Percentiles rank a stretch among this genome's conserved stretches.
These are phyloP conservation scores for Takifugu flavidus DNA, from an alignment of 2,113 vertebrate genomes.

Conservation along the genomic window DNA sequence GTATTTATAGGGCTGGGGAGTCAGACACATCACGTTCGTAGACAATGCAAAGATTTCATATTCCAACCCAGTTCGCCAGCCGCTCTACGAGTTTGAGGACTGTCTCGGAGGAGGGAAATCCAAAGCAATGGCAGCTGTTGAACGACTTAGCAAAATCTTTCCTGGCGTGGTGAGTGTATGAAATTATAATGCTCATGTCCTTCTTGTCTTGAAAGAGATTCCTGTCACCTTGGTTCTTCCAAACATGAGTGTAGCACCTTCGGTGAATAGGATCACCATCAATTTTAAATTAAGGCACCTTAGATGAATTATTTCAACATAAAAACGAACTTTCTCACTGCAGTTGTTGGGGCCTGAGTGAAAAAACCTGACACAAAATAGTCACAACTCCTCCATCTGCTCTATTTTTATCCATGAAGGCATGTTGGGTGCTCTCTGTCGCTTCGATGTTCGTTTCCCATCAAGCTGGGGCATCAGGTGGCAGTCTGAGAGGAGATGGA, in stretches of 20 bases:
- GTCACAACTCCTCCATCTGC: too few relatives aligned
- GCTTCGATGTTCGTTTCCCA: too few relatives aligned
- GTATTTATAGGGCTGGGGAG: slow-evolving; percentile 88
- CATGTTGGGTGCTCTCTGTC: too few relatives aligned
- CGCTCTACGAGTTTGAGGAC: slow-evolving; percentile 95
- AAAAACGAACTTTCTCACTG: too few relatives aligned
- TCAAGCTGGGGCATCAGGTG: background rate
- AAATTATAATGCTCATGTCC: background rate
- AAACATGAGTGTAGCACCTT: too few relatives aligned
- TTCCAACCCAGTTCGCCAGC: slow-evolving; percentile 95
- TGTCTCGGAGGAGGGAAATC: slow-evolving; percentile 88
- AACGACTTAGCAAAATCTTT: slow-evolving; percentile 91
- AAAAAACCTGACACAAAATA: too few relatives aligned
- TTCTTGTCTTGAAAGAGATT: background rate
- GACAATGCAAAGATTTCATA: slow-evolving; percentile 98
- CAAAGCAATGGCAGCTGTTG: slow-evolving; percentile 89
- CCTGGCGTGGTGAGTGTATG: slow-evolving; percentile 87
- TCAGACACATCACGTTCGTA: slow-evolving; percentile 94
- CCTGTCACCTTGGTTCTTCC: too few relatives aligned
- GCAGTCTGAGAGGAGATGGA: background rate
- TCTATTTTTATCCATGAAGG: too few relatives aligned
- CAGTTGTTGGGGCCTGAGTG: too few relatives aligned
- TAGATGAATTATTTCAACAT: too few relatives aligned
- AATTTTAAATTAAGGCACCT: too few relatives aligned
- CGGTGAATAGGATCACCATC: too few relatives aligned